Base-by-base conservation (phyloP, 2,113 vertebrate genomes). In the Daphoenositta chrysoptera region DNA sequence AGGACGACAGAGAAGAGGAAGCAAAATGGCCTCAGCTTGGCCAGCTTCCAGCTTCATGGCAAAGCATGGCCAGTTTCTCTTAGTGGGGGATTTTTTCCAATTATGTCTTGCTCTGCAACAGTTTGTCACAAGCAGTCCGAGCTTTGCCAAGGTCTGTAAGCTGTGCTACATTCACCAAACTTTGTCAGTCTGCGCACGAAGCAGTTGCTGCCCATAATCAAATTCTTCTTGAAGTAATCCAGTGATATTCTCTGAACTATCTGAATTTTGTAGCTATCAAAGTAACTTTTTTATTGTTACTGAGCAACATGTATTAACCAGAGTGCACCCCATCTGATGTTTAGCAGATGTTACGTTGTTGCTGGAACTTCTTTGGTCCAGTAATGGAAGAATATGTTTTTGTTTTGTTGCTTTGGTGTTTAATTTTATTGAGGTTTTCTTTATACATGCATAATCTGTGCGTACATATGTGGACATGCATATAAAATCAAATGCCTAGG, bases 351-450 rank as follows among this genome's bases (percentile, higher is more conserved):
- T 96, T 93, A 44, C 6, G 60, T 85, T 91, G 79, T 90, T 95
- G 71, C 87, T 97, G 85, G 82, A 96, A 95, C 72, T 30, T 94
- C 68, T 96, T 94, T 96, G 90, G 95, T 95, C 90, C 90, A 78
- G 75, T 95, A 95, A 95, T 93, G 68, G 79, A 94, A 90, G 93
- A 96, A 97, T 96, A 93, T 96, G 96, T 91, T 97, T 96, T 95
- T 94, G 82, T 95, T 97, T 96, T 97, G 94, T 93, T 96, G 85
- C 94, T 97, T 96, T 94, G 80, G 91, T 96, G 86, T 94, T 95
- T 96, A 95, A 97, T 95, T 96, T 97, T 97, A 94, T 96, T 96
- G 93, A 96, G 93, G 93, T 96, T 96, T 96, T 96, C 93, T 87
- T 94, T 95, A 83, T 89, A 85, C 80, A 81, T 91, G 33, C 69